phyloP scores from a whole-genome alignment of 2,888 invertebrate species.

The Epirrhoe tristata region DNA sequence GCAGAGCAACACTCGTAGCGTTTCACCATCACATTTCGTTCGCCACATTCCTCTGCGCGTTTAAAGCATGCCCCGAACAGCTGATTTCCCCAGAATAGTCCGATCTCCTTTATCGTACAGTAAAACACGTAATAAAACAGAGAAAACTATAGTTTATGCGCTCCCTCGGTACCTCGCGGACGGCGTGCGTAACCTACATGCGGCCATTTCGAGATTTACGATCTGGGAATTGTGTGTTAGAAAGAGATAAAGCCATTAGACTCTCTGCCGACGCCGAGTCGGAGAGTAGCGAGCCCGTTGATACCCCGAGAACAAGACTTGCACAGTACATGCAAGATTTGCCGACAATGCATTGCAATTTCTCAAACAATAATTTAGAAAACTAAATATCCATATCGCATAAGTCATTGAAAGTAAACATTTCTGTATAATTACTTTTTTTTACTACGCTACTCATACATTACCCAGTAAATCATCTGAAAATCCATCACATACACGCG shows the following conservation, averaged over 20 bases:
- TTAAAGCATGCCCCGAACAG: conserved; percentile 85
- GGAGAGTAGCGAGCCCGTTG: conserved; percentile 71
- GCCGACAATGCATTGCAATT: conserved; percentile 41
- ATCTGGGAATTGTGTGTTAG: conserved; percentile 86
- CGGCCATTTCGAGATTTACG: conserved; percentile 87
- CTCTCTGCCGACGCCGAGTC: conserved; percentile 78
- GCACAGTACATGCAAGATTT: conserved; percentile 62
- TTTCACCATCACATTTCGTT: conserved; percentile 76
- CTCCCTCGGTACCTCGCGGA: conserved; percentile 79
- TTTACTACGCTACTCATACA: neutral
- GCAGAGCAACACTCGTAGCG: conserved; percentile 71
- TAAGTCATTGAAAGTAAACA: conserved; percentile 1
- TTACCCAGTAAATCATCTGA: conserved; percentile 52
- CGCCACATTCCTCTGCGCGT: conserved; percentile 84
- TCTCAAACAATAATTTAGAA: conserved; percentile 15
- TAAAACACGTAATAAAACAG: conserved; percentile 84
- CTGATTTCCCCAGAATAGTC: conserved; percentile 83
- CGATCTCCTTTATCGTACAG: conserved; percentile 81
- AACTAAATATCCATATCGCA: neutral
- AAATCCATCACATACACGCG: conserved; percentile 55
- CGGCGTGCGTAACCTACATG: conserved; percentile 86
- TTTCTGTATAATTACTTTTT: conserved; percentile 13
- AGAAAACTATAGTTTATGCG: conserved; percentile 85
- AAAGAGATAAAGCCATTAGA: conserved; percentile 82
- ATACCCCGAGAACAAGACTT: conserved; percentile 73